Conservation (phyloP, 2,113 vertebrate species). For the Brachyhypopomus occidentalis region DNA sequence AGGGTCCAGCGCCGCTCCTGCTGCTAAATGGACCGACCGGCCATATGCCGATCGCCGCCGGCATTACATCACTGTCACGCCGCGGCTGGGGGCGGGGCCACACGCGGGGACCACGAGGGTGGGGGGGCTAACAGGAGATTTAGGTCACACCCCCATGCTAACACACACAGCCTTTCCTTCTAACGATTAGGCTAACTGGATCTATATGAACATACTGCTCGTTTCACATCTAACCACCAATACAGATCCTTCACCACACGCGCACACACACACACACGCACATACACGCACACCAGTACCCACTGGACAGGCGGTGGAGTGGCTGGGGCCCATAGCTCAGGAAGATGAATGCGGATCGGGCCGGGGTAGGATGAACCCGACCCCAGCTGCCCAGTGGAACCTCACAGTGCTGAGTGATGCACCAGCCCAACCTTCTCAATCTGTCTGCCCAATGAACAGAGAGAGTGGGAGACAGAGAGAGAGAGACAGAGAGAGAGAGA, state of each 20-base stretch:
- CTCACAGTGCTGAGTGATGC: conserved; percentile 70
- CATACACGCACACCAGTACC: conserved; percentile 10
- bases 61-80: conserved; percentile 72
- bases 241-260: conserved; percentile 6
- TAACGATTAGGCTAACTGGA: not conserved
- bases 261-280: no score
- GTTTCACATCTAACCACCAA: conserved; percentile 39
- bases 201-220: conserved; percentile 38
- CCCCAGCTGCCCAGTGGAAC: conserved; percentile 67
- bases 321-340: conserved; percentile 51
- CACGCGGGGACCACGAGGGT: conserved; percentile 34
- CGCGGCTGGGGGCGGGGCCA: conserved; percentile 45
- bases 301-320: conserved; percentile 33
- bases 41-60: conserved; percentile 75
- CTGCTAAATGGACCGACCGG: conserved; percentile 78
- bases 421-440: conserved; percentile 45
- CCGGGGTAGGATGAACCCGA: conserved; percentile 58
- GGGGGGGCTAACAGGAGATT: conserved; percentile 47
- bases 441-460: conserved; percentile 67
- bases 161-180: conserved; percentile 8
- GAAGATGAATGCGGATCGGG: conserved; percentile 56
- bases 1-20: conserved; percentile 76
- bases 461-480: no score
- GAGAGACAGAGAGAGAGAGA: conserved; percentile 43
- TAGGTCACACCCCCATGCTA: conserved; percentile 54